A percentile compares a stretch with the other conserved stretches of the same genome.
phyloP scores from a whole-genome alignment of 1,140 invertebrate species.

The Solen grandis region DNA sequence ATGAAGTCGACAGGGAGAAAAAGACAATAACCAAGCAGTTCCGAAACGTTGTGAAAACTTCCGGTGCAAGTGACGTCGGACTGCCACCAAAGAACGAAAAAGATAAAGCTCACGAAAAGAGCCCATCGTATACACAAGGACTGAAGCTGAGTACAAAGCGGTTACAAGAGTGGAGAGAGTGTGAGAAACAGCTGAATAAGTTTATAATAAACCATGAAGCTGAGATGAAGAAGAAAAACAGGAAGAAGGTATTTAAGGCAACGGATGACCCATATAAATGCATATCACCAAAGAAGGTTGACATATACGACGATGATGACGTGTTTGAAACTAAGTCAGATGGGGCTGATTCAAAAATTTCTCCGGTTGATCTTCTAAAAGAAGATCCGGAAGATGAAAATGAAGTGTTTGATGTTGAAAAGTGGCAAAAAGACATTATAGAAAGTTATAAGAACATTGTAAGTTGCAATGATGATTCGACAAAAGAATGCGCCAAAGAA shows the following conservation, averaged over 20 bases:
- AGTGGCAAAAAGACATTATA: slow-evolving; percentile 45
- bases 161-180: slow-evolving; percentile 40
- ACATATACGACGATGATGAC: slow-evolving; percentile 29
- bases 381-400: slow-evolving; percentile 3
- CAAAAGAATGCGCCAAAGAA: background rate
- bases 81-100: slow-evolving; percentile 44
- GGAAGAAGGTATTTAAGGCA: slow-evolving; percentile 22
- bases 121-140: slow-evolving; percentile 40
- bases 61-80: slow-evolving; percentile 46
- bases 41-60: slow-evolving; percentile 41
- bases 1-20: slow-evolving; percentile 50
- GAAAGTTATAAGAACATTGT: slow-evolving; percentile 51
- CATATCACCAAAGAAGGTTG: slow-evolving; percentile 9
- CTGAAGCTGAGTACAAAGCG: slow-evolving; percentile 49
- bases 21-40: slow-evolving; percentile 21
- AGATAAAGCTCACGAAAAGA: slow-evolving; percentile 42
- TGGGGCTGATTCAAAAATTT: background rate
- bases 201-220: slow-evolving; percentile 42
- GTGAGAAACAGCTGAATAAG: slow-evolving; percentile 44
- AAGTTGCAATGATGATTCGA: background rate
- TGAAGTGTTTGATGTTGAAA: slow-evolving; percentile 47
- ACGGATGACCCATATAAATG: background rate
- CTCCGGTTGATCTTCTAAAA: slow-evolving; percentile 19
- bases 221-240: slow-evolving; percentile 35
- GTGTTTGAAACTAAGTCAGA: slow-evolving; percentile 31